phyloP scores from a whole-genome alignment of 2,888 invertebrate species.

The Neocrepidodera transversa region DNA sequence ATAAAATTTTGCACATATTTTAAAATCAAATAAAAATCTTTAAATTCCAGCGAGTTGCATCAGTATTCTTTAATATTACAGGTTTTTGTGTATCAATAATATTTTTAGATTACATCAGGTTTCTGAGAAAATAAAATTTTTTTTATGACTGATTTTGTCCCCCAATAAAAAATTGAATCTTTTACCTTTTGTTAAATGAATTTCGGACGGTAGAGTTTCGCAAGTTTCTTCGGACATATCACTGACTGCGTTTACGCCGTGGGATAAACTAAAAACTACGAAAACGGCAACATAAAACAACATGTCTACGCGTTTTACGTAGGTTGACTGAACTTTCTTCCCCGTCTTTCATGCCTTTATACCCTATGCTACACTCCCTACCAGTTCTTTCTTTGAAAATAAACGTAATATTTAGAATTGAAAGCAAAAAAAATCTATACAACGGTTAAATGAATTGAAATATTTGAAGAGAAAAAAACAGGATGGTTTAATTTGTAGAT shows the following conservation, averaged over 20 bases:
- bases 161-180: too few relatives aligned
- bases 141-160: too few relatives aligned
- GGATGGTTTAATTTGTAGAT: not conserved
- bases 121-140: too few relatives aligned
- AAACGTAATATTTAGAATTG: too few relatives aligned
- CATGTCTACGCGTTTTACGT: constrained; percentile 36
- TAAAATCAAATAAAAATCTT: too few relatives aligned
- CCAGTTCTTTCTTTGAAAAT: not conserved
- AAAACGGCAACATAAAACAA: constrained; percentile 43
- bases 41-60: too few relatives aligned
- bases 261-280: constrained; percentile 42
- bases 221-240: constrained; percentile 74
- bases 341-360: constrained; percentile 33
- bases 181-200: constrained; percentile 84
- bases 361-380: constrained; percentile 12
- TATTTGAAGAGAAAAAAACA: too few relatives aligned
- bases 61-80: too few relatives aligned
- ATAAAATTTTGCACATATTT: not conserved
- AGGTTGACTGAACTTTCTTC: constrained; percentile 31
- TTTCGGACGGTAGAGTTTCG: constrained; percentile 85
- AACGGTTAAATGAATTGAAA: constrained; percentile 6
- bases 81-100: too few relatives aligned
- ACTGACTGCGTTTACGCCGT: constrained; percentile 46
- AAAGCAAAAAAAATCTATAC: too few relatives aligned
- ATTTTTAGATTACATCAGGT: too few relatives aligned